Conservation (phyloP, 2,797 vertebrate genomes). For the Clarias laeviceps region DNA sequence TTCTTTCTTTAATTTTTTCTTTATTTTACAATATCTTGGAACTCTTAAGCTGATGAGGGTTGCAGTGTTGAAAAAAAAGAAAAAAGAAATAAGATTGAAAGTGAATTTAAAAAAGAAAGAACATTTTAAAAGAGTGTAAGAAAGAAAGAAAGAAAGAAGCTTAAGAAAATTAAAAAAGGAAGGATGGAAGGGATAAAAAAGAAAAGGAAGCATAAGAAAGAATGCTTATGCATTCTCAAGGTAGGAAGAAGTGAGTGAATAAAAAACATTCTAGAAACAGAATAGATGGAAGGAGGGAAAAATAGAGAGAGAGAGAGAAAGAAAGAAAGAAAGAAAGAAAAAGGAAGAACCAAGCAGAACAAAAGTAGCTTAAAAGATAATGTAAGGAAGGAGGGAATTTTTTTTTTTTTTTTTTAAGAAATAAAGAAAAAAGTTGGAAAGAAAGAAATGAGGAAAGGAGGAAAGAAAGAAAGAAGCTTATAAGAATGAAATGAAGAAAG, state of each 20-base stretch:
- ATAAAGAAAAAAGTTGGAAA: too few relatives aligned
- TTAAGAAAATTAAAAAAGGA: conserved; percentile 6
- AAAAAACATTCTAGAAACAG: too few relatives aligned
- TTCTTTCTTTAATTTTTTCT: neutral
- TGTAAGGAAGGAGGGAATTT: neutral
- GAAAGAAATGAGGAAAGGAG: neutral
- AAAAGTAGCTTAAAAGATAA: conserved; percentile 31
- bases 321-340: neutral
- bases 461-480: neutral
- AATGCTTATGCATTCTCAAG: too few relatives aligned
- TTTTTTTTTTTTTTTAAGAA: too few relatives aligned
- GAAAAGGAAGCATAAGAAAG: too few relatives aligned
- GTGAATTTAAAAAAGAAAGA: neutral
- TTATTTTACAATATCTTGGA: neutral
- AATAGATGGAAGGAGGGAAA: too few relatives aligned
- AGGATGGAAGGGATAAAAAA: neutral
- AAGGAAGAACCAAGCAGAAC: neutral
- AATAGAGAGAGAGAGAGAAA: neutral
- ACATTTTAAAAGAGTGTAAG: neutral
- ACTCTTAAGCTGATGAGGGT: neutral
- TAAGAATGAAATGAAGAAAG: neutral
- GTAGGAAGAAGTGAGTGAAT: too few relatives aligned
- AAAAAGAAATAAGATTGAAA: neutral
- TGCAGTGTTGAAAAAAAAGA: neutral
- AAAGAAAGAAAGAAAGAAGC: conserved; percentile 30